Conservation (phyloP, 1,140 invertebrate genomes). For the Capitella teleta region DNA sequence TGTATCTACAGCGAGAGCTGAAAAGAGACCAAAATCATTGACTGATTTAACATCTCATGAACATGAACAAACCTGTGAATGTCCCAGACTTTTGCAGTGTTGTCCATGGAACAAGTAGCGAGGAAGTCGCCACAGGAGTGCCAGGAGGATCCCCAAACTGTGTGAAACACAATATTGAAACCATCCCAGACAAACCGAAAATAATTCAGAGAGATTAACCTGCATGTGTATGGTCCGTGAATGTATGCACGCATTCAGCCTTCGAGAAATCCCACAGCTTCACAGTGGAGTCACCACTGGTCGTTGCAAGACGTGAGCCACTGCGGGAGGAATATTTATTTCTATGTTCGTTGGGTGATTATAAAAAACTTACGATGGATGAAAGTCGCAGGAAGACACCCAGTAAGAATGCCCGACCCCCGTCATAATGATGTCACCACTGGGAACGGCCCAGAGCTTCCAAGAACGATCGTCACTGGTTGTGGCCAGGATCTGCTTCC, state of each 20-base stretch:
- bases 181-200: no score
- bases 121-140: constrained; percentile 42
- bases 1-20: constrained; percentile 36
- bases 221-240: constrained; percentile 38
- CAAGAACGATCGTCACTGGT: constrained; percentile 42
- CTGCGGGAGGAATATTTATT: constrained; percentile 16
- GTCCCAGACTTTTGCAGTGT: constrained; percentile 41
- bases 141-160: constrained; percentile 41
- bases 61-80: constrained; percentile 28
- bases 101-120: constrained; percentile 42
- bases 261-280: constrained; percentile 42
- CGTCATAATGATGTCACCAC: constrained; percentile 39
- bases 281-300: constrained; percentile 39
- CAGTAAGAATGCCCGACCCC: constrained; percentile 43
- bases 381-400: constrained; percentile 41
- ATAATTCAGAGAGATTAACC: no score
- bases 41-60: not conserved
- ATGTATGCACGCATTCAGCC: constrained; percentile 40
- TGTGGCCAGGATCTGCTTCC: constrained; percentile 38
- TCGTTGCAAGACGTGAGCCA: constrained; percentile 31
- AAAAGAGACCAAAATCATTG: constrained; percentile 1
- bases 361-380: constrained; percentile 30
- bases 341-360: not conserved
- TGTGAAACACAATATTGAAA: constrained; percentile 8
- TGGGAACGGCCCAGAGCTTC: constrained; percentile 42